phyloP scores from a whole-genome alignment of 2,888 invertebrate genomes.

The Schizotus pectinicornis region DNA sequence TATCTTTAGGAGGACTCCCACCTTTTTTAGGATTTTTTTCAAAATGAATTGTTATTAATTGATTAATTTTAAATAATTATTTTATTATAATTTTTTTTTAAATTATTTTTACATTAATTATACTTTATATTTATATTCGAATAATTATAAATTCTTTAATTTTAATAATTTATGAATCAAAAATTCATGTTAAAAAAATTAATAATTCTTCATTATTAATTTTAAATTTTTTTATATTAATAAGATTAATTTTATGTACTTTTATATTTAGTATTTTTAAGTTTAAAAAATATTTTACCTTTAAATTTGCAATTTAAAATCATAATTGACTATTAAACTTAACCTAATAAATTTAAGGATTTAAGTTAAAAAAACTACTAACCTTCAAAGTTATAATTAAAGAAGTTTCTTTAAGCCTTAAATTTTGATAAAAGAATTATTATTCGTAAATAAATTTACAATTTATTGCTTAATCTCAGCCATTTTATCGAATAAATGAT shows the following conservation, averaged over 20 bases:
- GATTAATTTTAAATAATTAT: slow-evolving; percentile 58
- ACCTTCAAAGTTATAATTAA: too few relatives aligned
- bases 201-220: slow-evolving; percentile 36
- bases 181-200: slow-evolving; percentile 47
- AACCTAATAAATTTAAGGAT: too few relatives aligned
- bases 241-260: slow-evolving; percentile 43
- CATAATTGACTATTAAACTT: slow-evolving; percentile 64
- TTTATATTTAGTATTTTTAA: slow-evolving; percentile 43
- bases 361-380: too few relatives aligned
- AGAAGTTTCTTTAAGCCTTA: too few relatives aligned
- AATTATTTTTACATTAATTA: slow-evolving; percentile 63
- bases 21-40: slow-evolving; percentile 69
- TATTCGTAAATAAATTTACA: slow-evolving; percentile 65
- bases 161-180: slow-evolving; percentile 48
- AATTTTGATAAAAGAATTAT: too few relatives aligned
- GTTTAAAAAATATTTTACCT: slow-evolving; percentile 51
- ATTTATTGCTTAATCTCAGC: slow-evolving; percentile 68
- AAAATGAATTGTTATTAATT: slow-evolving; percentile 67
- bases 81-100: slow-evolving; percentile 59
- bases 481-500: slow-evolving; percentile 71
- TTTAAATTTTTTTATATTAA: slow-evolving; percentile 44
- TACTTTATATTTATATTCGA: slow-evolving; percentile 65
- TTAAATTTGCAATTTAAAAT: slow-evolving; percentile 70
- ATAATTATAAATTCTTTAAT: slow-evolving; percentile 61
- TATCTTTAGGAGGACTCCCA: slow-evolving; percentile 66